Evolutionary conservation across 92 coral and sea anemone species (phyloP).

Genomic region (Paragorgia papillata): DNA sequence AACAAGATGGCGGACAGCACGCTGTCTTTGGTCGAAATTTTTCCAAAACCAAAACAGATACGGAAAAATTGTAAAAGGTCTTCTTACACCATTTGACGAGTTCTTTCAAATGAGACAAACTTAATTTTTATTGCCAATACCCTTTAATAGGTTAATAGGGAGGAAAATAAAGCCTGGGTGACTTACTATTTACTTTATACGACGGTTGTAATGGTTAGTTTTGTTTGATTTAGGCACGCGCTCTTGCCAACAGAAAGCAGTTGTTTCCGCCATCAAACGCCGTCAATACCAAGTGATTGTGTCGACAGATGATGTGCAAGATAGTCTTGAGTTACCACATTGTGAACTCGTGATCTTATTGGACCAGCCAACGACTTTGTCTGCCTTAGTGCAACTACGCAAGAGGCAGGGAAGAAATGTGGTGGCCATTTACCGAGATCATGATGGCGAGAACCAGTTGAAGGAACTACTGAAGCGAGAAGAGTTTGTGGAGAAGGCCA

Average conservation of each 20-base stretch:
- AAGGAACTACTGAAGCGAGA: slow-evolving; percentile 76
- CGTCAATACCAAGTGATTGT: slow-evolving; percentile 80
- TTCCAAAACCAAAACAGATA: no score
- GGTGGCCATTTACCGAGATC: slow-evolving; percentile 79
- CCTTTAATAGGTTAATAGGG: no score
- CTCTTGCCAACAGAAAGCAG: slow-evolving; percentile 55
- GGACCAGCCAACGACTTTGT: slow-evolving; percentile 80
- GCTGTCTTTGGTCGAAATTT: no score
- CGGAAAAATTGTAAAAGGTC: no score
- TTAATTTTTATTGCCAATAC: no score
- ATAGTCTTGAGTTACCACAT: slow-evolving; percentile 68
- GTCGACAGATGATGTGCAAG: slow-evolving; percentile 71
- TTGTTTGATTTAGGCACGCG: slow-evolving; percentile 51
- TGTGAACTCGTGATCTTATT: slow-evolving; percentile 76
- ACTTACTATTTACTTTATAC: no score
- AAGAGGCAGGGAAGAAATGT: slow-evolving; percentile 61
- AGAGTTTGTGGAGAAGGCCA: slow-evolving; percentile 75
- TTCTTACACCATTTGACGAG: no score
- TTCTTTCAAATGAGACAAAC: no score
- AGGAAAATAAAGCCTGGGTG: no score
- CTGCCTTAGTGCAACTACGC: slow-evolving; percentile 79
- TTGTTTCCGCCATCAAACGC: slow-evolving; percentile 58
- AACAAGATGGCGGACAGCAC: no score
- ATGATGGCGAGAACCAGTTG: slow-evolving; percentile 66
- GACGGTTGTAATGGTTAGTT: no score